Base-by-base conservation (phyloP, 1,140 invertebrate genomes). In the Brachionus asplanchnoidis region DNA sequence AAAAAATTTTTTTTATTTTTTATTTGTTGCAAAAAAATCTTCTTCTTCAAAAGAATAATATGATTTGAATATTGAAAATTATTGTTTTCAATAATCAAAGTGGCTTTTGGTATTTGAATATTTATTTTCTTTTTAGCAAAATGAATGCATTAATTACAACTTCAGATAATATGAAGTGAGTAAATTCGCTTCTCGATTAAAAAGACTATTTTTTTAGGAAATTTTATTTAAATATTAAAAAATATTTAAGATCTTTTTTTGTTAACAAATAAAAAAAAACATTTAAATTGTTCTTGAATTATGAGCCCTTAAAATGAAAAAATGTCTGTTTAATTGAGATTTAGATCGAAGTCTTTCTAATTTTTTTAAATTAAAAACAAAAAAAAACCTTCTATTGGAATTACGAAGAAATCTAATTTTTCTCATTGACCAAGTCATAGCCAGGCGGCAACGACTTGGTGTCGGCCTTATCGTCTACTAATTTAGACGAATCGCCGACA, bases 371-470 rank as follows among this genome's bases (percentile, higher is more conserved):
- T 53, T n/a, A n/a, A 3, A 53, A 53, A 53, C n/a, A 53, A 12
- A 53, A 53, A 53, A 14, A 53, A 50, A 50, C 12, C 12, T 53
- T 6, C 14, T n/a, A 53, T 23, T 60, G 53, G 53, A 60, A 60
- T 60, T 60, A 26, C 53, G 53, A 20, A 60, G 53, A 60, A 60
- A 60, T 73, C 40, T 73, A 73, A 73, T 73, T 73, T 73, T 73
- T 73, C 17, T 73, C 68, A 23, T 73, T 73, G n/a, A 73, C 68
- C 17, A 73, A 36, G 9, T 73, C 68, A 42, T 73, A 73, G 9
- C 36, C 36, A n/a, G 68, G 68, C 42, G 68, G 68, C 40, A 73
- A 17, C 17, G 68, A 73, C n/a, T 42, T 73, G 9, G 68, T 42
- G n/a, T 73, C 68, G n/a, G 32, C 36, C 17, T 73, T 73, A 20